These are phyloP conservation scores for Dendroctonus valens DNA, from an alignment of 1,140 invertebrate genomes.

Conservation along the genomic window DNA sequence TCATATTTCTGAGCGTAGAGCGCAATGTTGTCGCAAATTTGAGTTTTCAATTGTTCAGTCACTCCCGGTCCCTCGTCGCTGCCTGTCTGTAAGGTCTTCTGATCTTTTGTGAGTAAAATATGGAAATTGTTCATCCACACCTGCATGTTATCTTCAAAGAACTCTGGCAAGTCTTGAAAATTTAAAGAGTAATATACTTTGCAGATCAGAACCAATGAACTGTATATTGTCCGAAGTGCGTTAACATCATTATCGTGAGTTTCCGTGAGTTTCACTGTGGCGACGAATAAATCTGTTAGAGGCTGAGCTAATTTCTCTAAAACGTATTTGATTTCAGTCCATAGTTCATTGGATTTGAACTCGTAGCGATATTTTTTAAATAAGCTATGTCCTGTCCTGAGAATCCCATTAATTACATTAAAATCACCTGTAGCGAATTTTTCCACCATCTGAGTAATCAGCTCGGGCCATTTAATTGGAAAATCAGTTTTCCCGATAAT, in stretches of 20 bases:
- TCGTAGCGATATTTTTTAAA: slow-evolving; percentile 96
- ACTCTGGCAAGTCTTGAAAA: slow-evolving; percentile 95
- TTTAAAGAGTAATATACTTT: slow-evolving; percentile 98
- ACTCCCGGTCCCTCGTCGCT: slow-evolving; percentile 88
- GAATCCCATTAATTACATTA: slow-evolving; percentile 90
- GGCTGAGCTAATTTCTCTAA: slow-evolving; percentile 90
- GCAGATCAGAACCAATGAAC: slow-evolving; percentile 83
- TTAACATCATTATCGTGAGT: slow-evolving; percentile 75
- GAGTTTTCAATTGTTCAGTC: slow-evolving; percentile 87
- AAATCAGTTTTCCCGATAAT: slow-evolving; percentile 95
- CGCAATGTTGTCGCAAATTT: slow-evolving; percentile 93
- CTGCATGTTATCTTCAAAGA: slow-evolving; percentile 96
- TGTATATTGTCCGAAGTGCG: slow-evolving; percentile 85
- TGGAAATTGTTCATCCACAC: slow-evolving; percentile 93
- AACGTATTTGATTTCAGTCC: slow-evolving; percentile 97
- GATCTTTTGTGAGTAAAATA: slow-evolving; percentile 73
- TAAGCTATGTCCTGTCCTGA: slow-evolving; percentile 92
- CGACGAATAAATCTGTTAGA: slow-evolving; percentile 85
- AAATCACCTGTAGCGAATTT: slow-evolving; percentile 90
- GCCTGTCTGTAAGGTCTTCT: slow-evolving; percentile 67
- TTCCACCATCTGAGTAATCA: slow-evolving; percentile 88
- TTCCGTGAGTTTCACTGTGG: slow-evolving; percentile 79
- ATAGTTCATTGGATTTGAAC: slow-evolving; percentile 91
- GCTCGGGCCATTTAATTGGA: slow-evolving; percentile 88
- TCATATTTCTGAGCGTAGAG: slow-evolving; percentile 97